phyloP scores from a whole-genome alignment of 2,888 invertebrate genomes.

The Molanna angustata region DNA sequence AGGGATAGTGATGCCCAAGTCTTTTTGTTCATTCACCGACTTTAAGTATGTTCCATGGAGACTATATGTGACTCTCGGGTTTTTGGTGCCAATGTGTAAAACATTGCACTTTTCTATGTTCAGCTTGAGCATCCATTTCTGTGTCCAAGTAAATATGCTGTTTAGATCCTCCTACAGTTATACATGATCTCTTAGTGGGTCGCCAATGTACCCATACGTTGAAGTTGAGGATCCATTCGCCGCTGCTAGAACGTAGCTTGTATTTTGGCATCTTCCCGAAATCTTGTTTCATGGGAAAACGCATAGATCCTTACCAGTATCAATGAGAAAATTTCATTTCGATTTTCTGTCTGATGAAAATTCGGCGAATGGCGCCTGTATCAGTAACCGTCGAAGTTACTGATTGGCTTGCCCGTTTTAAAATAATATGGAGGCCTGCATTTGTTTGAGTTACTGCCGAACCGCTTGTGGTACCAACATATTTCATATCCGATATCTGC shows the following conservation, averaged over 20 bases:
- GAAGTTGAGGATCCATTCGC: neutral
- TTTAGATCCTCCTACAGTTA: too few relatives aligned
- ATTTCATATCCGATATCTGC: neutral
- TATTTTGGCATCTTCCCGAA: neutral
- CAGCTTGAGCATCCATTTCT: too few relatives aligned
- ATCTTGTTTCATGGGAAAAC: constrained; percentile 23
- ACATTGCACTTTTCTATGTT: too few relatives aligned
- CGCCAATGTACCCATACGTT: neutral
- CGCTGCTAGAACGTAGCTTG: neutral
- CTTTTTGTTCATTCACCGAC: too few relatives aligned
- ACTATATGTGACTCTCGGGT: too few relatives aligned
- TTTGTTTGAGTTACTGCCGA: constrained; percentile 19
- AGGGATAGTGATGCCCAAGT: too few relatives aligned
- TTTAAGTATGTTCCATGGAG: too few relatives aligned
- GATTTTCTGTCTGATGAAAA: constrained; percentile 34
- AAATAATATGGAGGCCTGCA: constrained; percentile 25
- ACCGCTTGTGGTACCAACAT: constrained; percentile 29
- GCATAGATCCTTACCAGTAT: constrained; percentile 33
- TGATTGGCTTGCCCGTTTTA: neutral
- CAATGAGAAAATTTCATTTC: constrained; percentile 33
- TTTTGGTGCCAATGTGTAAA: too few relatives aligned
- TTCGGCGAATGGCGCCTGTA: constrained; percentile 30
- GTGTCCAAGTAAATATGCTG: too few relatives aligned
- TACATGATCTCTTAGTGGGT: too few relatives aligned
- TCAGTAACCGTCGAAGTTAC: neutral